Conservation (phyloP, 2,797 vertebrate species). For the Neosilurus hyrtlii region DNA sequence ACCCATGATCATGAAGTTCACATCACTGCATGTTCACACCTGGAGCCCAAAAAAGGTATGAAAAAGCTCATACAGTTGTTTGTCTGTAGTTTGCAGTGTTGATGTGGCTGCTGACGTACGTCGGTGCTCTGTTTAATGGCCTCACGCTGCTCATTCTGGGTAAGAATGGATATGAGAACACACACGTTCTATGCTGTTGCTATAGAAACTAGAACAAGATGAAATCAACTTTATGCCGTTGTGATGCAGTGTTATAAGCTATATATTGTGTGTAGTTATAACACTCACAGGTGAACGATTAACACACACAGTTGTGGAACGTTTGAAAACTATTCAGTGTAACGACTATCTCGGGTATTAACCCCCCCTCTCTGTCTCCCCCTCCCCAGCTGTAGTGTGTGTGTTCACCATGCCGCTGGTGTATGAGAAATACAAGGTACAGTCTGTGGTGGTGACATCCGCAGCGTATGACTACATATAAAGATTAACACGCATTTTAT, state of each 20-base stretch:
- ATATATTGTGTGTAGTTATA: no score
- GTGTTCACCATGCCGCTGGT: constrained; percentile 98
- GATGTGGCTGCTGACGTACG: constrained; percentile 99
- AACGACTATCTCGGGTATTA: no score
- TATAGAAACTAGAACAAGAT: background rate
- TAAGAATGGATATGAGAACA: constrained; percentile 66
- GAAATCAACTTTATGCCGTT: background rate
- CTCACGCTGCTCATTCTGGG: constrained; percentile 97
- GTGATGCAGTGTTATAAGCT: background rate
- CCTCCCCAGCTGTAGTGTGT: constrained; percentile 85
- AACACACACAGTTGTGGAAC: background rate
- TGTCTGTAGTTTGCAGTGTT: constrained; percentile 91
- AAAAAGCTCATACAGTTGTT: constrained; percentile 17
- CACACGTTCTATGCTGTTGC: background rate
- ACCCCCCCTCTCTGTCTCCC: constrained; percentile 46
- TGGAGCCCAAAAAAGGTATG: background rate
- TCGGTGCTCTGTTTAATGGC: constrained; percentile 98
- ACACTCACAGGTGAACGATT: no score
- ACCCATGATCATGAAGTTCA: background rate
- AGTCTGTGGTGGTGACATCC: constrained; percentile 23
- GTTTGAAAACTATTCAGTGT: no score
- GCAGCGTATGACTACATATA: no score
- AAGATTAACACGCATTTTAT: background rate
- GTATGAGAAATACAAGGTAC: constrained; percentile 98
- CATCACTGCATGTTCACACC: background rate